phyloP scores from a whole-genome alignment of 2,113 vertebrate species.

The Fukomys damarensis region DNA sequence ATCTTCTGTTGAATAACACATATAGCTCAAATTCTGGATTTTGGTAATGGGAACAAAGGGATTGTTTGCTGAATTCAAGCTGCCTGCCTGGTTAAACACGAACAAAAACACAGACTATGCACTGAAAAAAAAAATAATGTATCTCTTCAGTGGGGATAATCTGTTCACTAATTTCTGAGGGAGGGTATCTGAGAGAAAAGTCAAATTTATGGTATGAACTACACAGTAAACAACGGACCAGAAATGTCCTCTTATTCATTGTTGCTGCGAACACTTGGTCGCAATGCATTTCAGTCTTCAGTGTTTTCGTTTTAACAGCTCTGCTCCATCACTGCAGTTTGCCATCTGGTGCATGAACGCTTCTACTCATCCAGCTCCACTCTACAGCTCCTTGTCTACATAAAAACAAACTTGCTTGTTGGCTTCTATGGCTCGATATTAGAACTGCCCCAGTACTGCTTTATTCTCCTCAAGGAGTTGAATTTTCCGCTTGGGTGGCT shows the following conservation, averaged over 20 bases:
- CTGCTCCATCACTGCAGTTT: slow-evolving; percentile 3
- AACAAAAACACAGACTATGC: background rate
- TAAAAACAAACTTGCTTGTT: background rate
- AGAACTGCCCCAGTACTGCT: background rate
- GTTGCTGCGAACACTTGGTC: background rate
- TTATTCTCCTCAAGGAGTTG: background rate
- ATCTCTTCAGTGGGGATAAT: background rate
- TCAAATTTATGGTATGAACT: background rate
- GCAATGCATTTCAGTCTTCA: slow-evolving; percentile 12
- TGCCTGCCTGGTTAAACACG: background rate
- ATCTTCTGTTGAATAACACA: background rate
- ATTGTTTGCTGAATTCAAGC: background rate
- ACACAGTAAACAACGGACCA: background rate
- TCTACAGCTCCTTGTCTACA: slow-evolving; percentile 39
- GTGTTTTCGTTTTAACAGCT: slow-evolving; percentile 11
- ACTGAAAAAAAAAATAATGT: background rate
- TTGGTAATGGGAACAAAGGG: background rate
- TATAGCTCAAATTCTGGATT: background rate
- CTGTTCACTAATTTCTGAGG: background rate
- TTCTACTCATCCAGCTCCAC: slow-evolving; percentile 44
- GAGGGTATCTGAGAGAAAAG: background rate
- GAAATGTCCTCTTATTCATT: background rate
- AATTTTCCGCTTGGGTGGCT: slow-evolving; percentile 29
- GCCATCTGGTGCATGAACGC: slow-evolving; percentile 65
- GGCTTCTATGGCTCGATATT: background rate